phyloP scores from a whole-genome alignment of 2,888 invertebrate genomes.

The Meloe dianella region DNA sequence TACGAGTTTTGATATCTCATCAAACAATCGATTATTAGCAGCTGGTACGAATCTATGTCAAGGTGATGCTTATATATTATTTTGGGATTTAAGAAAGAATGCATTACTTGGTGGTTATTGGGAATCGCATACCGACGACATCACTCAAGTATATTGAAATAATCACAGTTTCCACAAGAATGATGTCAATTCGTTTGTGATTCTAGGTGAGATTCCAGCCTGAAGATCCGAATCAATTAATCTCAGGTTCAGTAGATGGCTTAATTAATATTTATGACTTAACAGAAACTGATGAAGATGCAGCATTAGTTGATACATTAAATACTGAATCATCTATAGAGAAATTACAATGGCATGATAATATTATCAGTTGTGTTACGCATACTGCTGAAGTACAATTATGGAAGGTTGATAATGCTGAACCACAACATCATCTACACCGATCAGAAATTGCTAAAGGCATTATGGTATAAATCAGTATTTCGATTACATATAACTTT shows the following conservation, averaged over 20 bases:
- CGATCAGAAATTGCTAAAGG: conserved; percentile 67
- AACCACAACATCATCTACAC: conserved; percentile 64
- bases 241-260: conserved; percentile 83
- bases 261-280: conserved; percentile 85
- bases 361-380: conserved; percentile 70
- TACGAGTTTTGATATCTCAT: conserved; percentile 76
- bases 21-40: conserved; percentile 72
- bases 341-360: conserved; percentile 64
- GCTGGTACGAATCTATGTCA: conserved; percentile 76
- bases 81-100: conserved; percentile 76
- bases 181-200: conserved; percentile 14
- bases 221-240: conserved; percentile 68
- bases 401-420: conserved; percentile 71
- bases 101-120: conserved; percentile 78
- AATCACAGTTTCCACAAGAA: conserved; percentile 10
- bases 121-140: conserved; percentile 83
- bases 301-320: conserved; percentile 76
- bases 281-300: conserved; percentile 74
- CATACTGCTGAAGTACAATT: conserved; percentile 74
- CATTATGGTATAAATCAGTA: conserved; percentile 61
- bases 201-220: conserved; percentile 75
- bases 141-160: conserved; percentile 70
- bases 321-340: conserved; percentile 82
- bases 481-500: neutral
- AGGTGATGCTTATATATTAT: conserved; percentile 76